A percentile compares a stretch with the other conserved stretches of the same genome.
Conservation (phyloP, 2,888 invertebrate species). For the Apamea monoglypha region DNA sequence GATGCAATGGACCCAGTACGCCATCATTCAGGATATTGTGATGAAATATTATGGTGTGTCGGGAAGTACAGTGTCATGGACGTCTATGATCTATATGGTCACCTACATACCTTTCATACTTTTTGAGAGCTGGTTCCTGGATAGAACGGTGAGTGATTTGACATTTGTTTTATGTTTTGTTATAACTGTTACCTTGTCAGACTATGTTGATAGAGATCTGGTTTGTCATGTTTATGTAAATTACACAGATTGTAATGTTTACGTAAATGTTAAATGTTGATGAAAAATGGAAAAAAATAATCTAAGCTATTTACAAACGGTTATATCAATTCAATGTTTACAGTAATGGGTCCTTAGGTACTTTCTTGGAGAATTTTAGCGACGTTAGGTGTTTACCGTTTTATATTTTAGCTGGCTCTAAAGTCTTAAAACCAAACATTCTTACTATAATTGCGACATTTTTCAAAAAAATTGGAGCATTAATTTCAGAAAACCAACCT, state of each 20-base stretch:
- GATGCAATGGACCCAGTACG: constrained; percentile 98
- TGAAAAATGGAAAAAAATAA: not conserved
- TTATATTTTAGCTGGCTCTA: not conserved
- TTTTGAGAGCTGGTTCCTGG: constrained; percentile 98
- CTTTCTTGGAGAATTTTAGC: not conserved
- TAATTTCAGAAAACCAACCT: not conserved
- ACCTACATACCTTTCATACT: constrained; percentile 99
- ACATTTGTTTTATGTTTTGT: not conserved
- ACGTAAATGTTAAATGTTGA: not conserved
- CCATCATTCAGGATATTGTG: constrained; percentile 96
- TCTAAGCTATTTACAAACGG: not conserved
- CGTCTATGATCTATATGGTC: constrained; percentile 99
- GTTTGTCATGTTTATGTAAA: constrained; percentile 3
- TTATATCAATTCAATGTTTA: not conserved
- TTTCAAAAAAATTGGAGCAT: no score
- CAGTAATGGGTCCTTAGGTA: not conserved
- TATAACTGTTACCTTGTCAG: not conserved
- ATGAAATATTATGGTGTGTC: constrained; percentile 93
- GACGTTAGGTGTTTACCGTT: not conserved
- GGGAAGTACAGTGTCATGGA: constrained; percentile 95
- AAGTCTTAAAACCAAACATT: not conserved
- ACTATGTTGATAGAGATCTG: constrained; percentile 1
- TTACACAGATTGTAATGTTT: not conserved
- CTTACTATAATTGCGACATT: not conserved
- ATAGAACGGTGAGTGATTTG: constrained; percentile 94